These are phyloP conservation scores for Deroplatys truncata DNA, from an alignment of 2,888 invertebrate species.

Conservation along the genomic window DNA sequence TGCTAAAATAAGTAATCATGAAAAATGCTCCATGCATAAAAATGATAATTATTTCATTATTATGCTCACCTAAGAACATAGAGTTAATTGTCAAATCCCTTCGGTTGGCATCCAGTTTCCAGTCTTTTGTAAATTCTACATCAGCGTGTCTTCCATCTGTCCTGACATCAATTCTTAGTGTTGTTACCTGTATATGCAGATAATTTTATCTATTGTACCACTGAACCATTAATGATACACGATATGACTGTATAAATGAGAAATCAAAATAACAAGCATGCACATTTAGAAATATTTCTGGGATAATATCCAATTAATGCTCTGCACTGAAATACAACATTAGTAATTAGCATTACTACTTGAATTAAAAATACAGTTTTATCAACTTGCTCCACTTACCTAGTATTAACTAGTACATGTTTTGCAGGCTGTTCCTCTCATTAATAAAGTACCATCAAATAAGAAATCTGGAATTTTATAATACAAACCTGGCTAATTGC, in stretches of 20 bases:
- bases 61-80: constrained; percentile 74
- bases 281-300: background rate
- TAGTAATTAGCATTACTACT: too few species aligned
- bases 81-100: constrained; percentile 98
- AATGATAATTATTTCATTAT: background rate
- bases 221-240: background rate
- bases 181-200: constrained; percentile 58
- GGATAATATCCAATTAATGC: background rate
- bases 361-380: too few species aligned
- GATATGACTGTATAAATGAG: background rate
- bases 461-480: too few species aligned
- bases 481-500: too few species aligned
- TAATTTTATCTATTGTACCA: constrained; percentile 31
- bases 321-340: background rate
- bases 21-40: too few species aligned
- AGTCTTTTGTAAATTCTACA: constrained; percentile 89
- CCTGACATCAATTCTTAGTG: constrained; percentile 82
- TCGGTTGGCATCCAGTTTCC: constrained; percentile 90
- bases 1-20: too few species aligned
- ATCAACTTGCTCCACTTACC: too few species aligned
- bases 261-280: background rate
- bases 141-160: constrained; percentile 95
- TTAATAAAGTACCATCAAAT: too few species aligned
- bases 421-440: too few species aligned
- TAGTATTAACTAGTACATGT: too few species aligned